Conservation (phyloP, 2,797 vertebrate genomes). For the Capromys pilorides region DNA sequence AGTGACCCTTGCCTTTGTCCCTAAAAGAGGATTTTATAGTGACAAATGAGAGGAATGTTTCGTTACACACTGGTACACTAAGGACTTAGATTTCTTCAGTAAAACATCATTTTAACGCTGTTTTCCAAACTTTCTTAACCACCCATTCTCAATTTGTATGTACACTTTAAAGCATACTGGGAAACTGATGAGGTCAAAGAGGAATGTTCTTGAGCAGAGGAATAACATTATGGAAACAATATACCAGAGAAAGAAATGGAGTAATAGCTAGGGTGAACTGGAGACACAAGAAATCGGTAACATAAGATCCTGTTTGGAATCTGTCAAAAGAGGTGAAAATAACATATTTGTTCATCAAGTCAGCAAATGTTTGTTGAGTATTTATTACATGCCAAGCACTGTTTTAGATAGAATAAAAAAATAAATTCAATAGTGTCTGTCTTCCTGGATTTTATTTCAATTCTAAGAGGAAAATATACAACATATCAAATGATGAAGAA, state of each 20-base stretch:
- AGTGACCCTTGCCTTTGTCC: not conserved
- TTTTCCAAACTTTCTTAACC: constrained; percentile 42
- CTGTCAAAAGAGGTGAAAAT: not conserved
- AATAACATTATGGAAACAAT: not conserved
- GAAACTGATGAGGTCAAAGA: not conserved
- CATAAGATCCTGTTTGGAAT: constrained; percentile 13
- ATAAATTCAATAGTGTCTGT: constrained; percentile 25
- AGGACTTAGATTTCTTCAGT: constrained; percentile 3
- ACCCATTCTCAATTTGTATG: not conserved
- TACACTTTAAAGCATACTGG: not conserved
- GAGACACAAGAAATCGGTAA: not conserved
- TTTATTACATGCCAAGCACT: not conserved
- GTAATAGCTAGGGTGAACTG: not conserved
- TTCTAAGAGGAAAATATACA: constrained; percentile 36
- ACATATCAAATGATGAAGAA: not conserved
- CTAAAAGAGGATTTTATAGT: constrained; percentile 18
- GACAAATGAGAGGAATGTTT: not conserved
- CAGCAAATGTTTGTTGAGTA: not conserved
- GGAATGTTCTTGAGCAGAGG: not conserved
- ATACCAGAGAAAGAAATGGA: not conserved
- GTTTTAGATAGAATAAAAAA: constrained; percentile 1
- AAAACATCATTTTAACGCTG: not conserved
- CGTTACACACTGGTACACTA: constrained; percentile 11
- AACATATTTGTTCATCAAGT: constrained; percentile 20
- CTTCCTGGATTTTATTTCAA: not conserved